Conservation (phyloP, 2,888 invertebrate species). For the Drosophila suboccidentalis region DNA sequence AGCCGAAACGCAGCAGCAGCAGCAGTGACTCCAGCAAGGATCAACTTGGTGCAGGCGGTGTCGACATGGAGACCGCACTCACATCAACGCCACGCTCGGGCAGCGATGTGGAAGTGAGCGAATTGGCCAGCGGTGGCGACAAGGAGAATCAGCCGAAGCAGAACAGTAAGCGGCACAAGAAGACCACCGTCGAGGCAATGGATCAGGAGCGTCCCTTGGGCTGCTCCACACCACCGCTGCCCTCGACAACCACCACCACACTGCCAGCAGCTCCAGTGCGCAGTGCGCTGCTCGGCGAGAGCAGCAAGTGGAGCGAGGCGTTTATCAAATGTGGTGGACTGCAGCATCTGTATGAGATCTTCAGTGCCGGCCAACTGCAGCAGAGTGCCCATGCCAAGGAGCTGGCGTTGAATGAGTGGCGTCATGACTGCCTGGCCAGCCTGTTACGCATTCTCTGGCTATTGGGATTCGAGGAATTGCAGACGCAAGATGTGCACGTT, state of each 20-base stretch:
- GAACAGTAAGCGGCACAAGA: slow-evolving; percentile 72
- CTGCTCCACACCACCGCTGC: slow-evolving; percentile 59
- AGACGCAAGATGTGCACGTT: slow-evolving; percentile 86
- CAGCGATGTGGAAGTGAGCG: slow-evolving; percentile 44
- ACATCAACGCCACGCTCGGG: slow-evolving; percentile 54
- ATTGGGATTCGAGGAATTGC: slow-evolving; percentile 89
- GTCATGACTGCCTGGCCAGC: slow-evolving; percentile 96
- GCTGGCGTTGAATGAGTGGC: slow-evolving; percentile 90
- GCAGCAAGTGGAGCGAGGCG: slow-evolving; percentile 89
- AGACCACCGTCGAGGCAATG: slow-evolving; percentile 46
- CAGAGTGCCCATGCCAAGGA: slow-evolving; percentile 90
- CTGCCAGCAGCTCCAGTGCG: slow-evolving; percentile 37
- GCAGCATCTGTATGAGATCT: slow-evolving; percentile 95
- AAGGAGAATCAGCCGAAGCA: slow-evolving; percentile 81
- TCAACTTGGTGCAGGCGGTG: background rate
- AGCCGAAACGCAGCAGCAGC: slow-evolving; percentile 60
- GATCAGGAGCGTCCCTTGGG: slow-evolving; percentile 60
- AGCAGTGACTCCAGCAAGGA: slow-evolving; percentile 58
- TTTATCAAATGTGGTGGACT: slow-evolving; percentile 96
- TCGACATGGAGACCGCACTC: slow-evolving; percentile 53
- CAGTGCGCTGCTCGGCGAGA: slow-evolving; percentile 43
- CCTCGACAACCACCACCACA: background rate
- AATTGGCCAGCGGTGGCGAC: slow-evolving; percentile 65
- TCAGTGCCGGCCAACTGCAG: slow-evolving; percentile 94
- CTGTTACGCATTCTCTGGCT: slow-evolving; percentile 94